These are phyloP conservation scores for Pycnomerus fuliginosus DNA, from an alignment of 2,888 invertebrate species.

Conservation along the genomic window DNA sequence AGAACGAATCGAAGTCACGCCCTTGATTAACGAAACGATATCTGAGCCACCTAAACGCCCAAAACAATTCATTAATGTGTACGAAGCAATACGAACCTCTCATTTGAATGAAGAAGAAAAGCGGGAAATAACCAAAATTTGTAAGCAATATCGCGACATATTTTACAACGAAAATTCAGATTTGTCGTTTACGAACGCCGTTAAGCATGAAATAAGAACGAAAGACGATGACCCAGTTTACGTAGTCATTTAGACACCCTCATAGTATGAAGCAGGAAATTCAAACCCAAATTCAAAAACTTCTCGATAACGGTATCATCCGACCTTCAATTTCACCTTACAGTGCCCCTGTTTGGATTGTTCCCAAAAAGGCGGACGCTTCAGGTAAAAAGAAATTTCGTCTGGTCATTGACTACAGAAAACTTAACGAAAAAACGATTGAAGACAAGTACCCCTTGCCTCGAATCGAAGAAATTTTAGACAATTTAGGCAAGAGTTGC, in stretches of 20 bases:
- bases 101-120: constrained; percentile 7
- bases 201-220: background rate
- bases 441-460: background rate
- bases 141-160: constrained; percentile 5
- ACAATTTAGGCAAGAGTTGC: too few relatives aligned
- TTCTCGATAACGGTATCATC: background rate
- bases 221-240: constrained; percentile 1
- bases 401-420: background rate
- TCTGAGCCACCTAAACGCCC: background rate
- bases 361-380: too few relatives aligned
- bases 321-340: too few relatives aligned
- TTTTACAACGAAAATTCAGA: constrained; percentile 8
- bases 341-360: too few relatives aligned
- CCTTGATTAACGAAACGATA: background rate
- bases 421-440: background rate
- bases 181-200: background rate
- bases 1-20: background rate
- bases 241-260: constrained; percentile 1
- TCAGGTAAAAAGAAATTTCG: background rate
- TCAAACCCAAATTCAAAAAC: constrained; percentile 1
- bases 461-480: background rate
- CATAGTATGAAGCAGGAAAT: background rate
- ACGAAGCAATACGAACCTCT: constrained; percentile 3
- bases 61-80: constrained; percentile 1
- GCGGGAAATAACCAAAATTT: background rate